A percentile compares a stretch with the other conserved stretches of the same genome.
Conservation (phyloP, 2,888 invertebrate genomes). For the Apantesis nais region DNA sequence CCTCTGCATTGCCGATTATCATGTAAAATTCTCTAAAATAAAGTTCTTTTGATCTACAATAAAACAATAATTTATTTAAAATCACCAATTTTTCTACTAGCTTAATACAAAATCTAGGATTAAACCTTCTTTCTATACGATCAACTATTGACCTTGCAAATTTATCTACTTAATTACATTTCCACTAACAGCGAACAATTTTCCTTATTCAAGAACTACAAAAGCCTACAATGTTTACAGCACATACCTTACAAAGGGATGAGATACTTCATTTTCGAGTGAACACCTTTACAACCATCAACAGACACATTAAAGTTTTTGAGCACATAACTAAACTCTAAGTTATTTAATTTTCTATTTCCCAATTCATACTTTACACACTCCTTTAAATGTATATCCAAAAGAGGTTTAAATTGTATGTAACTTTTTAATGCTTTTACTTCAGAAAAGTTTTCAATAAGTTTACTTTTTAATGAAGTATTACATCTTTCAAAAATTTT, state of each 20-base stretch:
- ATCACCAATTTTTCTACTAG: background rate
- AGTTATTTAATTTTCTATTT: constrained; percentile 42
- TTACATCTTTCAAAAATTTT: constrained; percentile 61
- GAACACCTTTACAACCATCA: constrained; percentile 81
- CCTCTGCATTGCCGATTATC: constrained; percentile 85
- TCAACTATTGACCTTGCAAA: background rate
- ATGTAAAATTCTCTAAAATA: constrained; percentile 85
- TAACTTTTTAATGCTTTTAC: constrained; percentile 59
- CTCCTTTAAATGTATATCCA: constrained; percentile 60
- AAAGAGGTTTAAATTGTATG: constrained; percentile 67
- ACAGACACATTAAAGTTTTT: constrained; percentile 72
- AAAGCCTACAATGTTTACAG: constrained; percentile 22
- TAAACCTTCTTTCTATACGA: background rate
- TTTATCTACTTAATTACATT: constrained; percentile 6
- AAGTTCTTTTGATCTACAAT: constrained; percentile 85
- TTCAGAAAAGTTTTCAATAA: constrained; percentile 56
- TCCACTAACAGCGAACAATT: background rate
- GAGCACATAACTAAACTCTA: constrained; percentile 56
- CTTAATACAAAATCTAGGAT: background rate
- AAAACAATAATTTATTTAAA: constrained; percentile 33
- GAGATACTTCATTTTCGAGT: constrained; percentile 73
- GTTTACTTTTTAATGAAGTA: constrained; percentile 48
- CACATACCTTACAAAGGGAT: constrained; percentile 56
- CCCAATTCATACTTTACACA: constrained; percentile 71
- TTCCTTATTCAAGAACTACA: constrained; percentile 18